These are phyloP conservation scores for Naso thynnoides DNA, from an alignment of 2,797 vertebrate species.

Conservation along the genomic window DNA sequence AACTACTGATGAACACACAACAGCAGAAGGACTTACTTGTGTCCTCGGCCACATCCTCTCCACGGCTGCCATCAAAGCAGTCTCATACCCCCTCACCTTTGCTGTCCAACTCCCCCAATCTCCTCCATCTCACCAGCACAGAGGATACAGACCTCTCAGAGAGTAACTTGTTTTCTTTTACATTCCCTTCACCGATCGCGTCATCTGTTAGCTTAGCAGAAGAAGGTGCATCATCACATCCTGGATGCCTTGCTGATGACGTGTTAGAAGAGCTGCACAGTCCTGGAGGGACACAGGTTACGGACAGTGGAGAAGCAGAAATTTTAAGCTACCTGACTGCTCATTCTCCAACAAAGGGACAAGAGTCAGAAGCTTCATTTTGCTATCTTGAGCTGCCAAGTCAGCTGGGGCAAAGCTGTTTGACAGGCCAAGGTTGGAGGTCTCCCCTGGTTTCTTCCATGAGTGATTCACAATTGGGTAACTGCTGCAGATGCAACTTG, in stretches of 20 bases:
- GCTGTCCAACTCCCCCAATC: slow-evolving; percentile 4
- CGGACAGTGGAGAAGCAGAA: slow-evolving; percentile 4
- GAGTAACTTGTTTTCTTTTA: slow-evolving; percentile 54
- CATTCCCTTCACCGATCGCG: slow-evolving; percentile 53
- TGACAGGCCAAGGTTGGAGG: slow-evolving; percentile 51
- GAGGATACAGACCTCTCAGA: slow-evolving; percentile 56
- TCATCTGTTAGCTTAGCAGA: slow-evolving; percentile 55
- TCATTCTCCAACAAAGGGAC: slow-evolving; percentile 19
- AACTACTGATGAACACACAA: not conserved
- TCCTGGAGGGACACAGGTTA: not conserved
- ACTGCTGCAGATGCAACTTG: slow-evolving; percentile 65
- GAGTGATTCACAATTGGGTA: slow-evolving; percentile 89
- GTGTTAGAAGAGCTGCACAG: not conserved
- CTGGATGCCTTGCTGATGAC: slow-evolving; percentile 11
- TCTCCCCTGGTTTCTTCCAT: slow-evolving; percentile 87
- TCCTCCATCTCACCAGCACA: slow-evolving; percentile 13
- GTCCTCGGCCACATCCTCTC: not conserved
- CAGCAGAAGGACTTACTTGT: slow-evolving; percentile 17
- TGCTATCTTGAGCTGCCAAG: slow-evolving; percentile 40
- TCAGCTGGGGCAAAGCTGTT: slow-evolving; percentile 11
- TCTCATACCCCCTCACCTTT: slow-evolving; percentile 1
- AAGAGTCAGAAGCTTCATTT: slow-evolving; percentile 51
- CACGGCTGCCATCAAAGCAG: not conserved
- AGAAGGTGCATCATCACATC: slow-evolving; percentile 30
- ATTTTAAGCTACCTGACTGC: not conserved